Base-by-base conservation (phyloP, 2,888 invertebrate genomes). In the Plutella xylostella region DNA sequence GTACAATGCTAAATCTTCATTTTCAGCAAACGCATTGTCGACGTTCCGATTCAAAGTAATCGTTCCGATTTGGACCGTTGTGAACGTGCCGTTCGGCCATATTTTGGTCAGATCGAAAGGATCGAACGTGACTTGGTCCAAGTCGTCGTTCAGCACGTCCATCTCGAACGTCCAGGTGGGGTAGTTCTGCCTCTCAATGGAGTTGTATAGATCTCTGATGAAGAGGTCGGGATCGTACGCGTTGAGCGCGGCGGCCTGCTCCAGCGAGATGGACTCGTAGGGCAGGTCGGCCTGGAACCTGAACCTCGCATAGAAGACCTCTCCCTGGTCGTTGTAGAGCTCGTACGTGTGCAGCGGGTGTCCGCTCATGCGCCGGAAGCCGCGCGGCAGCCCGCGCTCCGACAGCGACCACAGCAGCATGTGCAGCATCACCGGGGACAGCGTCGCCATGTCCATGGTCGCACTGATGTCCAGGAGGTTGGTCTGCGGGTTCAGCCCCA, bases 401-500 rank as follows among this genome's bases (percentile, higher is more conserved):
- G 84, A 76, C 58, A 84, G 85, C 47, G 85, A 61, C 66, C 85
- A 56, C 68, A 72, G 62, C 37, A 63, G 52, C 49, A 82, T 82
- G 56, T 85, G 84, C 18, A 65, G 64, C 7, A 75, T 66, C 55
- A 84, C 83, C 1, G 86, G 86, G 12, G 72, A 68, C 20, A 77
- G 56, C 1, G 76, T 72, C 19, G 83, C 55, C 50, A 85, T 79
- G 55, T 88, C 87, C 86, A 86, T 87, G 43, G 72, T 62, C 65
- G 72, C 71, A 3, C 63, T 64, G 1, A 15, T n/a, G 46, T 67
- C 65, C 0, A 42, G 28, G 3, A 71, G 19, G 60, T 85, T 75
- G 1, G 88, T 87, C 17, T 62, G 68, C 18, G 88, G 88, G 54
- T 88, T 88, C 50, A 84, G 68, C 80, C 61, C 87, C 51, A 85